phyloP scores from a whole-genome alignment of 2,797 vertebrate genomes.

The Esox lucius region DNA sequence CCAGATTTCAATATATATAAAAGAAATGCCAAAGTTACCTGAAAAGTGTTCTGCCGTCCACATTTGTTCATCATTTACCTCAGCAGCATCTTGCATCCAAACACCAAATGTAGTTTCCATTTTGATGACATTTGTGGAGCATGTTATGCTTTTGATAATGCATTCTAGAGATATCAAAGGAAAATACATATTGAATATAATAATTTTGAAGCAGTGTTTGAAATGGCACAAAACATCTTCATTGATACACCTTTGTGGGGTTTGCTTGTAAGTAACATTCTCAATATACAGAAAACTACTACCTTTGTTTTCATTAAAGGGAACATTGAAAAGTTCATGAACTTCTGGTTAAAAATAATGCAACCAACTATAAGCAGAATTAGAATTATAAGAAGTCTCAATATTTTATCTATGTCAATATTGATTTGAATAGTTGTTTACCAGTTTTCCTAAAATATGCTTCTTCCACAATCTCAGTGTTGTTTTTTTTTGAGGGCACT shows the following conservation, averaged over 20 bases:
- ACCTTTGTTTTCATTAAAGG: too few species aligned
- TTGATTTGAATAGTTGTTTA: slow-evolving; percentile 41
- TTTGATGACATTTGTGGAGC: slow-evolving; percentile 65
- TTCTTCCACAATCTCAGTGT: background rate
- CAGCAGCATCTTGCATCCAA: slow-evolving; percentile 82
- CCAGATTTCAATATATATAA: too few species aligned
- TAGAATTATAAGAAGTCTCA: background rate
- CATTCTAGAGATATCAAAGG: slow-evolving; percentile 62
- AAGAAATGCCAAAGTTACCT: slow-evolving; percentile 67
- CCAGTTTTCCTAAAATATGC: slow-evolving; percentile 60
- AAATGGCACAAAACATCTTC: background rate
- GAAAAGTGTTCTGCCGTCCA: slow-evolving; percentile 89
- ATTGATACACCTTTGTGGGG: background rate
- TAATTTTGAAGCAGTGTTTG: background rate
- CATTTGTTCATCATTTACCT: slow-evolving; percentile 70
- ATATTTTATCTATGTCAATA: background rate
- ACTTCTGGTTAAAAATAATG: background rate
- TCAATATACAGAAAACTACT: background rate
- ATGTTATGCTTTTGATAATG: slow-evolving; percentile 73
- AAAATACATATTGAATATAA: background rate
- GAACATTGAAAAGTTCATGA: background rate
- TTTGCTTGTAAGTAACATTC: background rate
- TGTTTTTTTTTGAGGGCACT: background rate
- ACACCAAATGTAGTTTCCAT: slow-evolving; percentile 81
- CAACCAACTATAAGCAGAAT: background rate